Evolutionary conservation across 2,113 vertebrate species (phyloP).

Genomic region (Myotis brandtii): DNA sequence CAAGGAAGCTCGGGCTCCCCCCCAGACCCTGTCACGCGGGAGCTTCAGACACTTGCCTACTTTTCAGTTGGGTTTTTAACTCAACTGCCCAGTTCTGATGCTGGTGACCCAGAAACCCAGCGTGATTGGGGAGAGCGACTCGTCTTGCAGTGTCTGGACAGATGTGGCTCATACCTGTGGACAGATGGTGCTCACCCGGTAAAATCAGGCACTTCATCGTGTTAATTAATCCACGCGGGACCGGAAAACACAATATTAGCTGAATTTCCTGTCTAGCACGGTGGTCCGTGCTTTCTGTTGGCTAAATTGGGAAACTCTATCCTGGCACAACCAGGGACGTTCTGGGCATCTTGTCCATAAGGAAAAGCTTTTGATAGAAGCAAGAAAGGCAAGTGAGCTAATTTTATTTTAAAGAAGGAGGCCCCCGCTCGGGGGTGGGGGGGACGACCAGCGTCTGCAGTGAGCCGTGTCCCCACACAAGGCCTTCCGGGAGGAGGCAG

Average conservation of each 20-base stretch:
- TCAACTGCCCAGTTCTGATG: slow-evolving; percentile 48
- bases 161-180: slow-evolving; percentile 75
- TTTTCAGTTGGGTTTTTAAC: background rate
- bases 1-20: background rate
- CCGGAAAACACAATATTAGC: slow-evolving; percentile 74
- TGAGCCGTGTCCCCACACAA: background rate
- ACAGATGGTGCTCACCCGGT: slow-evolving; percentile 78
- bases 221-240: slow-evolving; percentile 79
- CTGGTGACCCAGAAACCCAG: slow-evolving; percentile 73
- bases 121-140: slow-evolving; percentile 61
- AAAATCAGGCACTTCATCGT: slow-evolving; percentile 77
- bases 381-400: slow-evolving; percentile 3
- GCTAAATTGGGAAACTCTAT: slow-evolving; percentile 48
- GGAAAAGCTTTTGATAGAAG: slow-evolving; percentile 32
- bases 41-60: background rate
- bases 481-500: background rate
- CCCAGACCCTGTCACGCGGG: background rate
- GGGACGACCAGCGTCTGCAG: background rate
- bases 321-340: background rate
- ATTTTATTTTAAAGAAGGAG: background rate
- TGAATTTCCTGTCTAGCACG: slow-evolving; percentile 70
- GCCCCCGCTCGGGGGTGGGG: background rate
- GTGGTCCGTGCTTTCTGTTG: slow-evolving; percentile 1
- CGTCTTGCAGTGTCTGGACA: slow-evolving; percentile 70
- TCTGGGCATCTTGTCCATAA: slow-evolving; percentile 28